phyloP scores from a whole-genome alignment of 2,888 invertebrate species.

The Andrena trimmerana region DNA sequence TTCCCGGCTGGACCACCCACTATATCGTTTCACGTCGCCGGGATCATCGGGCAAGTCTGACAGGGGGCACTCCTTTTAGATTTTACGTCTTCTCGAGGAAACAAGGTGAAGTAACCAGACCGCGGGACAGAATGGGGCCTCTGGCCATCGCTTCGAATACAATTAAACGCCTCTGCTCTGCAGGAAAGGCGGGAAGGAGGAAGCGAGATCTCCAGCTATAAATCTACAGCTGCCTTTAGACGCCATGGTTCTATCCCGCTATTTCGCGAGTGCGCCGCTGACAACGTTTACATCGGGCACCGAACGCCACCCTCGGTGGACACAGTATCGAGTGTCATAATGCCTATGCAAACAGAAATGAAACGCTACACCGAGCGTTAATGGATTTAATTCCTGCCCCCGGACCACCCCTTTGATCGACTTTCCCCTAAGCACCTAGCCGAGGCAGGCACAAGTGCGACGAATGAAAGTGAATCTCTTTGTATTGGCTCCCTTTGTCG shows the following conservation, averaged over 20 bases:
- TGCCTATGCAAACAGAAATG: conserved; percentile 82
- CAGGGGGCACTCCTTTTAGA: conserved; percentile 24
- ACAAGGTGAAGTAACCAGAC: neutral
- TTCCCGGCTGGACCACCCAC: conserved; percentile 76
- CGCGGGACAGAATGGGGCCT: neutral
- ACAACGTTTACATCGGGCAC: conserved; percentile 55
- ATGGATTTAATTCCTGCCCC: conserved; percentile 81
- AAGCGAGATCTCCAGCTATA: neutral
- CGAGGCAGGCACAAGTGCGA: conserved; percentile 56
- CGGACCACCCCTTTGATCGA: conserved; percentile 7
- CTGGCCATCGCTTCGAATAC: neutral
- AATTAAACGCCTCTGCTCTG: too few relatives aligned
- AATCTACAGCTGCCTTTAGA: neutral
- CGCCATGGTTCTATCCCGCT: neutral
- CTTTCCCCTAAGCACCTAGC: conserved; percentile 1
- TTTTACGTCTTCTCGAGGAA: conserved; percentile 24
- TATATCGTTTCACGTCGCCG: conserved; percentile 61
- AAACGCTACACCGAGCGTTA: conserved; percentile 81
- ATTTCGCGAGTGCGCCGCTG: neutral
- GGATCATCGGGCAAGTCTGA: conserved; percentile 48
- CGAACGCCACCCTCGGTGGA: conserved; percentile 67
- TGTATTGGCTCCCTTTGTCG: neutral
- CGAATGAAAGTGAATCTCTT: conserved; percentile 52
- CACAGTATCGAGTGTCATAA: conserved; percentile 82
- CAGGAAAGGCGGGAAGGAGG: neutral